Conservation (phyloP, 1,140 invertebrate genomes). For the Fopius arisanus region DNA sequence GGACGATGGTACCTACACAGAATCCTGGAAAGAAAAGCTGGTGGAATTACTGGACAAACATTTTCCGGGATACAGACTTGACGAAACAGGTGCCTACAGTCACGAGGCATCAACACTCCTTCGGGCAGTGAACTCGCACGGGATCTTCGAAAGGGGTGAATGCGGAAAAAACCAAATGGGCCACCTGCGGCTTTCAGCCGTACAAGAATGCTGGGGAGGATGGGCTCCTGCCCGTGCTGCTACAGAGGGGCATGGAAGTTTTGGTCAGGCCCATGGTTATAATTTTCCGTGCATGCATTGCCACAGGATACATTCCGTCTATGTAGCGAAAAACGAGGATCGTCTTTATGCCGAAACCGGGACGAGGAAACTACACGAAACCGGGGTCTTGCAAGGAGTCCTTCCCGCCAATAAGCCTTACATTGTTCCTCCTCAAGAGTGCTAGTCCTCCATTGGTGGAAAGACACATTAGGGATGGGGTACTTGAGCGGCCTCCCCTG, state of each 20-base stretch:
- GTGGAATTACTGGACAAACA: conserved; percentile 7
- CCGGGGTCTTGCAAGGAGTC: too few species aligned
- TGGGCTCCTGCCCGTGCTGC: conserved; percentile 16
- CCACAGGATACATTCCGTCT: conserved; percentile 20
- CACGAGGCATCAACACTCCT: not conserved
- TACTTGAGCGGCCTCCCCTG: too few species aligned
- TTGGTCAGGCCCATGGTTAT: not conserved
- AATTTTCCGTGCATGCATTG: conserved; percentile 20
- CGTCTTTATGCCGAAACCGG: conserved; percentile 35
- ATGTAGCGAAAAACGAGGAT: conserved; percentile 22
- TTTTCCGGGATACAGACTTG: not conserved
- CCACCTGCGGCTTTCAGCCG: conserved; percentile 34
- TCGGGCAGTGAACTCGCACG: too few species aligned
- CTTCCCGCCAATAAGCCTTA: conserved; percentile 31
- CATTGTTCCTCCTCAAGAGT: conserved; percentile 10
- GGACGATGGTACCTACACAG: too few species aligned
- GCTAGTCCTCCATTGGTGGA: too few species aligned
- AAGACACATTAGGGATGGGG: too few species aligned
- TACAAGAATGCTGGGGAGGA: conserved; percentile 37
- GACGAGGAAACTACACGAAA: conserved; percentile 9
- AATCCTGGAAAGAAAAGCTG: too few species aligned
- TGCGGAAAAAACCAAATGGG: conserved; percentile 30
- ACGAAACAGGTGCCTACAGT: not conserved
- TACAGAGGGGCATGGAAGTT: not conserved
- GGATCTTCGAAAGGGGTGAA: conserved; percentile 24